Evolutionary conservation across 1,140 invertebrate species (phyloP).

Genomic region (Chrysomallon squamiferum): DNA sequence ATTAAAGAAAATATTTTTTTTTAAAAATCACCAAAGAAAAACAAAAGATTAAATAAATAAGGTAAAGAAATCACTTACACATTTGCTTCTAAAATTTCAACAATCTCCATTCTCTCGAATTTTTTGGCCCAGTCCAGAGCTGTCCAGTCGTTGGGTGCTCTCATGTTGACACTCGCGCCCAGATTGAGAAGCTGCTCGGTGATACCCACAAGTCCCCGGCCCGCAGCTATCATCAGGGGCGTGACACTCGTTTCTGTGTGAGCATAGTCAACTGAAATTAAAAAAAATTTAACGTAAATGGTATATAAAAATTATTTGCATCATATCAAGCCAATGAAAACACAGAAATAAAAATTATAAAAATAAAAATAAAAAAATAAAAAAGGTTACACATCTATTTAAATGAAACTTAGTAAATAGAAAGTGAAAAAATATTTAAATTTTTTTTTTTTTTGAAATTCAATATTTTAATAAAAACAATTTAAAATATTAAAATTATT

Average conservation of each 20-base stretch:
- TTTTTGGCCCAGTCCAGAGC: slow-evolving; percentile 77
- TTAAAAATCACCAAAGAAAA: too few relatives aligned
- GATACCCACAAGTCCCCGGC: slow-evolving; percentile 71
- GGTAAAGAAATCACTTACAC: too few relatives aligned
- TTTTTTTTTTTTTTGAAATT: too few relatives aligned
- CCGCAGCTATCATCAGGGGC: slow-evolving; percentile 79
- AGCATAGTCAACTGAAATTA: slow-evolving; percentile 63
- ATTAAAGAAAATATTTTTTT: too few relatives aligned
- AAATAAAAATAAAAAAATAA: not conserved
- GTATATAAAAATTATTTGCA: not conserved
- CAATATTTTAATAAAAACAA: too few relatives aligned
- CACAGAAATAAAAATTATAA: not conserved
- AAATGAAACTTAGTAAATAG: too few relatives aligned
- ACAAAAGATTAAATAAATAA: too few relatives aligned
- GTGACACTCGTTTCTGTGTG: slow-evolving; percentile 76
- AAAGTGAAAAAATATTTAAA: too few relatives aligned
- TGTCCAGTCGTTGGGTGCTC: slow-evolving; percentile 75
- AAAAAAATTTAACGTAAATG: not conserved
- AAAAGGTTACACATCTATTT: not conserved
- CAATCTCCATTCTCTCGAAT: slow-evolving; percentile 69
- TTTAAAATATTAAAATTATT: too few relatives aligned
- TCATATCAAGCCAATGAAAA: not conserved
- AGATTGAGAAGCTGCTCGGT: slow-evolving; percentile 74
- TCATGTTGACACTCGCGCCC: slow-evolving; percentile 74
- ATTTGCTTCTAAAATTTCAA: slow-evolving; percentile 64